Evolutionary conservation across 2,797 vertebrate genomes (phyloP), one percentile per base, ranked within the genome.

Genomic region (Manis javanica): DNA sequence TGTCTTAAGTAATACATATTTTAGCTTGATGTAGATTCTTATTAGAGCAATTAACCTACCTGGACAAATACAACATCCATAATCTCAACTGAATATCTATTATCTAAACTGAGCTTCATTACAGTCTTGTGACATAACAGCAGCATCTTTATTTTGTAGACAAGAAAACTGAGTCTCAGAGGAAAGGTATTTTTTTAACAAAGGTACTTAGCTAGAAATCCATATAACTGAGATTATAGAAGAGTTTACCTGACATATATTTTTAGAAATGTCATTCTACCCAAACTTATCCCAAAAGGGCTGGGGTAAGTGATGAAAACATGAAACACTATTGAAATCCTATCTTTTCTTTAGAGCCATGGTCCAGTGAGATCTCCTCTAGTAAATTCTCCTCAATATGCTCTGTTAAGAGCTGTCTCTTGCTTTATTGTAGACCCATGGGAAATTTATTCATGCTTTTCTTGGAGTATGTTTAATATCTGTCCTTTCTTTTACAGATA

Each of bases 401-500:
- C 13, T 29, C 8, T 39, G 24, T 29, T 86, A 81, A 91, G 19
- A 71, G 4, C 68, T 97, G 15, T 86, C 12, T 39, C 51, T 91
- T 72, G 37, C 7, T 85, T 71, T 51, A 31, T 59, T 72, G 34
- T 3, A 93, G 3, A 1, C 5, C 34, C 46, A 37, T 57, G 21
- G 18, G 39, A 81, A 85, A 5, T 93, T 83, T 37, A 8, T 46
- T 83, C 1, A 79, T 83, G 14, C 6, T 39, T 39, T 11, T 78
- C 9, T 55, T 85, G 87, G 6, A 72, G 37, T 7, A 78, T 13
- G 1, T 39, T 37, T 77, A 59, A 42, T 53, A 59, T 61, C 49
- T 84, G 63, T 11, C 26, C 15, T 82, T 91, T 53, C 12, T 29
- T 93, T 96, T 95, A 59, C 24, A 72, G 19, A 84, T 74, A 78